Evolutionary conservation across 1,140 invertebrate species (phyloP).

Genomic region (Ceratoteleas bidentatus): DNA sequence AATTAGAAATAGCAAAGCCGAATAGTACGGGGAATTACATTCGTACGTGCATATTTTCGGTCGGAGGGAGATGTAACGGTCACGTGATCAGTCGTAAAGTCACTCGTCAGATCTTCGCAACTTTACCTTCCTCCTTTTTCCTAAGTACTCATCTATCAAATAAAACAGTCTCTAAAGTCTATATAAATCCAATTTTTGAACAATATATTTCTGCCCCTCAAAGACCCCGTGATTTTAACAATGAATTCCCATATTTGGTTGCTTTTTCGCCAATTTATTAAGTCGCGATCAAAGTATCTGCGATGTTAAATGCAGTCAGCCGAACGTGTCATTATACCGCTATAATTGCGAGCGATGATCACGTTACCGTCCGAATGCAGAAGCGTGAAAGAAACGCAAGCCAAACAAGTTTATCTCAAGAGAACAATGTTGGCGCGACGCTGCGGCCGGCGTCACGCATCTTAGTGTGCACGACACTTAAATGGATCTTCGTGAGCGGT

Average conservation of each 20-base stretch:
- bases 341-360: conserved; percentile 48
- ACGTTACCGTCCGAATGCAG: conserved; percentile 39
- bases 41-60: no score
- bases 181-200: no score
- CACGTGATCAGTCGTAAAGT: conserved; percentile 78
- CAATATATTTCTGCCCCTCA: no score
- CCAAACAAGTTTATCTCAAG: conserved; percentile 52
- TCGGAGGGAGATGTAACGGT: conserved; percentile 65
- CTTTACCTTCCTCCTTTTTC: neutral
- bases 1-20: conserved; percentile 47
- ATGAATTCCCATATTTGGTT: no score
- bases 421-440: conserved; percentile 39
- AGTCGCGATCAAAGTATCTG: no score
- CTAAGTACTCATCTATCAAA: no score
- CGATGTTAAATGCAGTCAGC: conserved; percentile 15
- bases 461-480: conserved; percentile 59
- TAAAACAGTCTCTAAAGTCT: no score
- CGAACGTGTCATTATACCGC: conserved; percentile 25
- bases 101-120: conserved; percentile 60
- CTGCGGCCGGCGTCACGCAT: conserved; percentile 44
- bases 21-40: conserved; percentile 3
- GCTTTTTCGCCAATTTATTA: no score
- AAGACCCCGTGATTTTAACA: no score
- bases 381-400: conserved; percentile 51
- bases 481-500: conserved; percentile 59